Evolutionary conservation across 2,797 vertebrate species (phyloP).

Genomic region (Paramormyrops hopkinsi): DNA sequence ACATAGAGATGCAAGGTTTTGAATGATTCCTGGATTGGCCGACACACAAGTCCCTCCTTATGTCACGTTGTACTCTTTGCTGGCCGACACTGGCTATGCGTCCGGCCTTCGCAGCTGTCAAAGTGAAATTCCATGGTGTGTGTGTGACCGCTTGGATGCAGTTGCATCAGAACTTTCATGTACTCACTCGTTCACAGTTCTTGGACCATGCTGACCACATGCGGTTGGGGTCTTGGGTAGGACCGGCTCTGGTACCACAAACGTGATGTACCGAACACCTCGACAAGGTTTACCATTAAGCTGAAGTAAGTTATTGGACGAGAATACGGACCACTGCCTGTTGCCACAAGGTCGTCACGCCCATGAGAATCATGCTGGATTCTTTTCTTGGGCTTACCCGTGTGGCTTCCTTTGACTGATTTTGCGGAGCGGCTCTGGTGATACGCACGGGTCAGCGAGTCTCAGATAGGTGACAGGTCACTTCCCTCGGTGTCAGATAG

Average conservation of each 20-base stretch:
- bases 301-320: background rate
- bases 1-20: background rate
- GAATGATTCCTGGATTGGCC: background rate
- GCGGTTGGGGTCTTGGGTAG: background rate
- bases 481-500: background rate
- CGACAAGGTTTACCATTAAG: background rate
- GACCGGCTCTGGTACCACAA: background rate
- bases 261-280: background rate
- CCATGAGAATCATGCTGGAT: background rate
- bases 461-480: background rate
- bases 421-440: background rate
- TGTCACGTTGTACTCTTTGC: background rate
- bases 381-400: background rate
- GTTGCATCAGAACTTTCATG: background rate
- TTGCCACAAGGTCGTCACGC: background rate
- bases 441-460: background rate
- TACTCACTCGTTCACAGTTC: constrained; percentile 8
- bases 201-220: background rate
- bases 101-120: background rate
- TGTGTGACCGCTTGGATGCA: background rate
- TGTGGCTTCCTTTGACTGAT: background rate
- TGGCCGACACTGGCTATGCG: background rate
- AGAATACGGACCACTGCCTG: background rate
- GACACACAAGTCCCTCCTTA: background rate
- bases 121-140: background rate